Conservation (phyloP, 2,113 vertebrate species). For the Chrysemys picta region DNA sequence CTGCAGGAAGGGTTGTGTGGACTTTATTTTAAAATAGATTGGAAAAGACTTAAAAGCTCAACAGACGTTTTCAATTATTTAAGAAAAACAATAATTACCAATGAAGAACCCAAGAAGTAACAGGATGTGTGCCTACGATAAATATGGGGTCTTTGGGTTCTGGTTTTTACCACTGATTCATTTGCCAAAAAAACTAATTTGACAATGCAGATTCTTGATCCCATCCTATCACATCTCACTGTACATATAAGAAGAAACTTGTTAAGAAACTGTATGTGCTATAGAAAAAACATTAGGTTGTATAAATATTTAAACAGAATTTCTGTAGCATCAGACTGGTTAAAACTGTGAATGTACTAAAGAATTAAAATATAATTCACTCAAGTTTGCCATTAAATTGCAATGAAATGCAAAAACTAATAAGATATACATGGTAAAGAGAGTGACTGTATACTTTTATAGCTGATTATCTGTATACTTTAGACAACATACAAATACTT, state of each 20-base stretch:
- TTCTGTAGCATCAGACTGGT: not conserved
- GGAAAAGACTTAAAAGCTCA: not conserved
- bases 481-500: not conserved
- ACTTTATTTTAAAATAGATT: not conserved
- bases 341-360: not conserved
- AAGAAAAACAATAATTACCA: not conserved
- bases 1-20: not conserved
- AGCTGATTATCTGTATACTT: not conserved
- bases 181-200: not conserved
- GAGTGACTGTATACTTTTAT: not conserved
- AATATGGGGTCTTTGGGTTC: not conserved
- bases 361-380: not conserved
- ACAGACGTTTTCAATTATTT: not conserved
- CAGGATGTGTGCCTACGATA: not conserved
- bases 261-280: not conserved
- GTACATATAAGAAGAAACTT: not conserved
- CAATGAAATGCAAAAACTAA: not conserved
- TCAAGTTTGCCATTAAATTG: accelerated
- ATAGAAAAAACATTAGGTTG: not conserved
- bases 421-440: not conserved
- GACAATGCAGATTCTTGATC: not conserved
- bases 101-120: not conserved
- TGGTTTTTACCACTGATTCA: not conserved
- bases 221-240: not conserved
- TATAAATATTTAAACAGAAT: not conserved